Conservation (phyloP, 2,888 invertebrate species). For the Graphium colonna region DNA sequence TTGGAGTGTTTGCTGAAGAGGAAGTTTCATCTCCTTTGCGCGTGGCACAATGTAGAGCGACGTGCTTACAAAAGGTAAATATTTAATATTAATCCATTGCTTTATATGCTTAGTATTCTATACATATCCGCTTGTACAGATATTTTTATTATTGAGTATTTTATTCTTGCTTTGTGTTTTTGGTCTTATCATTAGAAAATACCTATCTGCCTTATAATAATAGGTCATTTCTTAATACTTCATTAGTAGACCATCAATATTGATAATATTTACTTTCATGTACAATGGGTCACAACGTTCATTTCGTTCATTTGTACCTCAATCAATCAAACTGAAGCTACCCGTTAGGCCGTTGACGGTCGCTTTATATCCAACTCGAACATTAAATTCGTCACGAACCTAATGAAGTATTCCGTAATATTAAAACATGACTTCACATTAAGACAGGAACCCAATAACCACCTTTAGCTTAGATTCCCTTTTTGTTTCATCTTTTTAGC, state of each 20-base stretch:
- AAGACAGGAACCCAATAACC: background rate
- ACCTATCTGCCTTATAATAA: no score
- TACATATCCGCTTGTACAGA: no score
- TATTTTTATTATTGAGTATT: no score
- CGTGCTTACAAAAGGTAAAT: conserved; percentile 85
- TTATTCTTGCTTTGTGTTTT: no score
- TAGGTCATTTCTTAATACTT: no score
- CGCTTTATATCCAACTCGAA: conserved; percentile 19
- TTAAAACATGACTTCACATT: conserved; percentile 21
- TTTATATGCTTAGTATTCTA: no score
- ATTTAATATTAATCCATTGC: background rate
- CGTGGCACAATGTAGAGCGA: conserved; percentile 86
- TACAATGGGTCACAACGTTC: conserved; percentile 1
- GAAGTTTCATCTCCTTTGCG: conserved; percentile 85
- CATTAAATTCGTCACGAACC: conserved; percentile 22
- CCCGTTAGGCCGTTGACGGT: conserved; percentile 32
- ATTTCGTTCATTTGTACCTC: conserved; percentile 42
- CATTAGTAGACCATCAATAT: background rate
- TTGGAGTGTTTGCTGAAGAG: conserved; percentile 80
- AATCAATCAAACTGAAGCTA: conserved; percentile 48
- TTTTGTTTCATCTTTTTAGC: background rate
- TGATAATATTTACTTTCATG: background rate
- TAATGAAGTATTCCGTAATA: conserved; percentile 24
- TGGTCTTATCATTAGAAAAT: no score
- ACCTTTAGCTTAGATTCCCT: no score